phyloP scores from a whole-genome alignment of 2,113 vertebrate genomes.

The Oryctolagus cuniculus region DNA sequence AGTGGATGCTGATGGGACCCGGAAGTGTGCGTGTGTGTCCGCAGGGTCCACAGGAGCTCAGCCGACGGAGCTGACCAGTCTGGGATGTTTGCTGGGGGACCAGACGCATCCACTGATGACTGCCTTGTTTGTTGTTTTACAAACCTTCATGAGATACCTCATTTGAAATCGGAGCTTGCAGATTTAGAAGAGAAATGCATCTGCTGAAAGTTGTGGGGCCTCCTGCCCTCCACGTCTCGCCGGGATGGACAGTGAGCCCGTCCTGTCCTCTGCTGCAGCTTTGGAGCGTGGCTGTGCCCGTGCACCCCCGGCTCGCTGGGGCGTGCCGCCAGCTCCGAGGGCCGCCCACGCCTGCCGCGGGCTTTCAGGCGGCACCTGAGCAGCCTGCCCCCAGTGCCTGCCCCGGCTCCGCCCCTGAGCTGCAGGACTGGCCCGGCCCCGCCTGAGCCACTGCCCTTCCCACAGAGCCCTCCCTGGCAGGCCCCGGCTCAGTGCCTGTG shows the following conservation, averaged over 20 bases:
- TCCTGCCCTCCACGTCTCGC: neutral
- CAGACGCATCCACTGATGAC: slow-evolving; percentile 61
- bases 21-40: neutral
- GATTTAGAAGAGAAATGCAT: slow-evolving; percentile 64
- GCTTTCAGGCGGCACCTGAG: rapidly evolving
- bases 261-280: slow-evolving; percentile 69
- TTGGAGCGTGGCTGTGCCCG: neutral
- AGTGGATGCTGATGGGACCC: neutral
- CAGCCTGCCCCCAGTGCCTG: neutral
- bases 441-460: no score
- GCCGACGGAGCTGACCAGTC: slow-evolving; percentile 71
- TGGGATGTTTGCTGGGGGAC: slow-evolving; percentile 51
- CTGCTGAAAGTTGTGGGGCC: slow-evolving; percentile 49
- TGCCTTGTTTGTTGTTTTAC: slow-evolving; percentile 78
- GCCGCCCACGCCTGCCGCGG: rapidly evolving
- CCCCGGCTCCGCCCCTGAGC: no score
- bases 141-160: slow-evolving; percentile 85
- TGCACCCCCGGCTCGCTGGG: rapidly evolving
- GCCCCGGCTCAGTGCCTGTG: neutral
- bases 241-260: neutral
- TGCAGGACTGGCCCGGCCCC: no score
- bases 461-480: no score
- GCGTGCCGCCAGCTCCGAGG: rapidly evolving
- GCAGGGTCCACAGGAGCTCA: slow-evolving; percentile 59
- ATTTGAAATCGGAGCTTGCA: slow-evolving; percentile 77